Conservation (phyloP, 2,113 vertebrate genomes). For the Thomomys bottae region DNA sequence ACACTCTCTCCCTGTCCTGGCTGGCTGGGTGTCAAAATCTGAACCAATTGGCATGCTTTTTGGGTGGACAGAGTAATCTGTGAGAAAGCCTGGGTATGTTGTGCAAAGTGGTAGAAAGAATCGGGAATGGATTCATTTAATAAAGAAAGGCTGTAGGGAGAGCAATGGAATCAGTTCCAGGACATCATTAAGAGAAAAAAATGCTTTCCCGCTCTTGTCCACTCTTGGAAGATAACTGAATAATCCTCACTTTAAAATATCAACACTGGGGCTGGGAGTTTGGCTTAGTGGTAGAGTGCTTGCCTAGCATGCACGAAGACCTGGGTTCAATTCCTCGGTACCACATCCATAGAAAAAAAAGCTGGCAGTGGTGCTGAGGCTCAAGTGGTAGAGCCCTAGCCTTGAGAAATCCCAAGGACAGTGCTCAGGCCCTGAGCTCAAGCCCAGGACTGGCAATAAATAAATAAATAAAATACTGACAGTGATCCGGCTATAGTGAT, state of each 20-base stretch:
- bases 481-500: no score
- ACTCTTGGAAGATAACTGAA: neutral
- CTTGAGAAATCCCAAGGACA: no score
- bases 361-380: no score
- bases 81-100: neutral
- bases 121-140: neutral
- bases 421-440: no score
- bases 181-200: neutral
- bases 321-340: no score
- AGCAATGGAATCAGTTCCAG: neutral
- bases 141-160: neutral
- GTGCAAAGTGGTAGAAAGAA: neutral
- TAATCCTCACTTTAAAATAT: neutral
- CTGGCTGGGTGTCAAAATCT: neutral
- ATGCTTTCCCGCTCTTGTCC: neutral
- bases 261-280: no score
- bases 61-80: neutral
- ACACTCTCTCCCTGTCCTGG: neutral
- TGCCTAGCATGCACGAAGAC: no score
- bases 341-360: no score
- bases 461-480: no score
- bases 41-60: neutral
- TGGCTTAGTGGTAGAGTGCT: no score
- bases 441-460: no score
- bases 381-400: no score